phyloP scores from a whole-genome alignment of 2,888 invertebrate genomes.

The Calliphora vomitoria region DNA sequence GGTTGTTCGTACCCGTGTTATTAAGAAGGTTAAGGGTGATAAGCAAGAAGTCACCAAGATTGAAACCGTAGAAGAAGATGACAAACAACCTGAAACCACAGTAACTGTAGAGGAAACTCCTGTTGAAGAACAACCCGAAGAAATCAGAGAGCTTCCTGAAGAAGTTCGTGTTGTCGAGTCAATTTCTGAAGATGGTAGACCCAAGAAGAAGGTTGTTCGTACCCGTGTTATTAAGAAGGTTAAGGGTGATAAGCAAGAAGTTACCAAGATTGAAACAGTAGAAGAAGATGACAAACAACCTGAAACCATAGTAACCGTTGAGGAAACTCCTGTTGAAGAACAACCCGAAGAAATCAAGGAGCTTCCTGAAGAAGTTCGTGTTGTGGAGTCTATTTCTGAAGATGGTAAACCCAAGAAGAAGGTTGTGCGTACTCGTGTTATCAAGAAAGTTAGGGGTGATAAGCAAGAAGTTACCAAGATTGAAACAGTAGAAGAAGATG shows the following conservation, averaged over 20 bases:
- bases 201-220: slow-evolving; percentile 61
- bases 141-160: slow-evolving; percentile 61
- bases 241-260: slow-evolving; percentile 71
- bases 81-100: slow-evolving; percentile 64
- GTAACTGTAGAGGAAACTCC: slow-evolving; percentile 70
- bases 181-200: slow-evolving; percentile 65
- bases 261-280: slow-evolving; percentile 70
- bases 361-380: slow-evolving; percentile 65
- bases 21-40: slow-evolving; percentile 70
- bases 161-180: slow-evolving; percentile 69
- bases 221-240: slow-evolving; percentile 69
- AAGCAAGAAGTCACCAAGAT: slow-evolving; percentile 72
- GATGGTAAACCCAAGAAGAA: slow-evolving; percentile 66
- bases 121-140: slow-evolving; percentile 55
- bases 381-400: slow-evolving; percentile 61
- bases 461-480: slow-evolving; percentile 71
- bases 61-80: slow-evolving; percentile 70
- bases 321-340: slow-evolving; percentile 64
- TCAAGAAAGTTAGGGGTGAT: slow-evolving; percentile 68
- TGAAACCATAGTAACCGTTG: slow-evolving; percentile 66
- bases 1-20: slow-evolving; percentile 66
- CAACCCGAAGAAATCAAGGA: slow-evolving; percentile 51
- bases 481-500: slow-evolving; percentile 69
- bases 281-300: slow-evolving; percentile 70
- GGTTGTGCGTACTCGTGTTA: slow-evolving; percentile 62